These are phyloP conservation scores for Sebastes vulpes DNA, from an alignment of 2,797 vertebrate species.

Conservation along the genomic window DNA sequence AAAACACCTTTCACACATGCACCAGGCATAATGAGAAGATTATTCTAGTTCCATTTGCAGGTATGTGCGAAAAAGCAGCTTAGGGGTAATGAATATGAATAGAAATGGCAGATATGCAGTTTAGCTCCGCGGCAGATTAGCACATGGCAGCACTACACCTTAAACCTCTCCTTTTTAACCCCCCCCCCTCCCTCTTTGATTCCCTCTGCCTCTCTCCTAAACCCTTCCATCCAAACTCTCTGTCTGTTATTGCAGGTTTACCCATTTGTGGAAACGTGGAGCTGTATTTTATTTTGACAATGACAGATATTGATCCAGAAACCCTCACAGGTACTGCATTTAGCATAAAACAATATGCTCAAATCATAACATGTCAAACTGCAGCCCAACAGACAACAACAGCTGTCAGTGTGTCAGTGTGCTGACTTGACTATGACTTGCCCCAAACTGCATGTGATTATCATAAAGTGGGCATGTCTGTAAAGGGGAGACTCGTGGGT, in stretches of 20 bases:
- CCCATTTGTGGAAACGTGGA: neutral
- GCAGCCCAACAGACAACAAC: no score
- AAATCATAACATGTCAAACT: no score
- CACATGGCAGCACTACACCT: neutral
- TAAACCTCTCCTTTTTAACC: neutral
- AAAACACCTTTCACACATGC: neutral
- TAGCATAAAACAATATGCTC: no score
- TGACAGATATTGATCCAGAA: no score
- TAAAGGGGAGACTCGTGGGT: no score
- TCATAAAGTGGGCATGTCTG: no score
- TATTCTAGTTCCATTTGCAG: constrained; percentile 6
- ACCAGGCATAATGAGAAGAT: constrained; percentile 2
- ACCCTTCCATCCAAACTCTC: neutral
- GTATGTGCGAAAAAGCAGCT: constrained; percentile 36
- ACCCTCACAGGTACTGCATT: no score
- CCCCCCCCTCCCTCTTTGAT: neutral
- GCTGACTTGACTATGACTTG: no score
- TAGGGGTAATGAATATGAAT: constrained; percentile 48
- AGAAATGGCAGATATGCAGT: constrained; percentile 32
- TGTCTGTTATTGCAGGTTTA: neutral
- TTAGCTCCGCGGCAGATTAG: constrained; percentile 2
- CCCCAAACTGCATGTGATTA: no score
- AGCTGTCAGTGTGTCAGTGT: no score
- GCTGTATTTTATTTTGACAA: neutral
- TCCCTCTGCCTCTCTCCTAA: neutral